Evolutionary conservation across 2,797 vertebrate genomes (phyloP).

Genomic region (Staurois parvus): DNA sequence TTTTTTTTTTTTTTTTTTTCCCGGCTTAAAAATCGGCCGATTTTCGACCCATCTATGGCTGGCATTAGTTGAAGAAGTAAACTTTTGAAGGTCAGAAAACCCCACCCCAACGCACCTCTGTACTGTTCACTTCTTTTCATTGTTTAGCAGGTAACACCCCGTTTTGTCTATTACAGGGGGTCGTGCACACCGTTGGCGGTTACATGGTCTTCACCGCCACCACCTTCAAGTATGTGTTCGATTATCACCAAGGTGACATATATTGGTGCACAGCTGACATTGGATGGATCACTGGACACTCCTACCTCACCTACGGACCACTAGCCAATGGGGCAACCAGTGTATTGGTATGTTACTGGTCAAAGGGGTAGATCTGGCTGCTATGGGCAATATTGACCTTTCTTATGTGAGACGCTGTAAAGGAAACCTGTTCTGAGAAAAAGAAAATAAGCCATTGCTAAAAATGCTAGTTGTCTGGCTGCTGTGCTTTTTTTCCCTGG

Average conservation of each 20-base stretch:
- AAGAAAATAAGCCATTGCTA: too few species aligned
- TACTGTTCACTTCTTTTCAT: background rate
- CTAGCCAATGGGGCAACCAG: slow-evolving; percentile 93
- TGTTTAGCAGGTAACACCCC: too few species aligned
- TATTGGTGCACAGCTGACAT: slow-evolving; percentile 98
- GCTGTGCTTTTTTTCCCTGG: too few species aligned
- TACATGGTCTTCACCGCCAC: slow-evolving; percentile 93
- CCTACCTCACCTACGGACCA: slow-evolving; percentile 94
- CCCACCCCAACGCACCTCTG: too few species aligned
- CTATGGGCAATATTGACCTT: background rate
- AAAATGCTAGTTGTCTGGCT: too few species aligned
- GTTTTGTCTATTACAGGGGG: slow-evolving; percentile 79
- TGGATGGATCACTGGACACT: slow-evolving; percentile 97
- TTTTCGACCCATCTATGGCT: too few species aligned
- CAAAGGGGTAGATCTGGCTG: background rate
- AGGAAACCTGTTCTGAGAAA: too few species aligned
- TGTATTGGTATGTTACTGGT: slow-evolving; percentile 84
- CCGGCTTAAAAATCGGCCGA: too few species aligned
- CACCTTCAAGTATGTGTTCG: slow-evolving; percentile 95
- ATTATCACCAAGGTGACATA: slow-evolving; percentile 88
- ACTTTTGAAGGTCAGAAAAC: background rate
- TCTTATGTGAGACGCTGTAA: too few species aligned
- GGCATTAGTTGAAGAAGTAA: too few species aligned
- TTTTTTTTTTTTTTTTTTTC: too few species aligned
- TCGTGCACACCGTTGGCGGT: slow-evolving; percentile 91